phyloP scores from a whole-genome alignment of 2,797 vertebrate genomes.

The Tapirus indicus region DNA sequence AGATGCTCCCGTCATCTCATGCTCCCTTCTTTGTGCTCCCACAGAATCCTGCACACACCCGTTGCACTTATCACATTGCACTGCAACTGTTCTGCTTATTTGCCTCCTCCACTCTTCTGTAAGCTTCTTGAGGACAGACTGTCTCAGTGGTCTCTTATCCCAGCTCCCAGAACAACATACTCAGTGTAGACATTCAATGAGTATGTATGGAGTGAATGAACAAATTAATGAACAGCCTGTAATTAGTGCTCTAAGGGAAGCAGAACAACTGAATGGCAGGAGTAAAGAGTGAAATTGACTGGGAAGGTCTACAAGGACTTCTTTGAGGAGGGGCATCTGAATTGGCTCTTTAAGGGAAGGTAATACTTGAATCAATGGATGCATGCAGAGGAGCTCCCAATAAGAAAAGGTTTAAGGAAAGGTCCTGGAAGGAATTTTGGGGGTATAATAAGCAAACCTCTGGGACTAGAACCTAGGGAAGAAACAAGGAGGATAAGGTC shows the following conservation, averaged over 20 bases:
- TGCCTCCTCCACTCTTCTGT: background rate
- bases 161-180: constrained; percentile 37
- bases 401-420: constrained; percentile 37
- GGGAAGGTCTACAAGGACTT: background rate
- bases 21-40: background rate
- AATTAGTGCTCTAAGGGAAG: background rate
- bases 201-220: background rate
- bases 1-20: background rate
- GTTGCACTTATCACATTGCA: background rate
- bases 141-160: background rate
- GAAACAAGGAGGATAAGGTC: background rate
- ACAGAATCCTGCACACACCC: background rate
- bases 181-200: background rate
- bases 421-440: background rate
- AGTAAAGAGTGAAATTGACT: background rate
- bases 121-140: background rate
- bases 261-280: background rate
- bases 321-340: background rate
- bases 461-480: constrained; percentile 16
- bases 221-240: background rate
- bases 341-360: background rate
- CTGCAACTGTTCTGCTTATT: background rate
- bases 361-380: background rate
- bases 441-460: background rate
- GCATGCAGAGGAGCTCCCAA: background rate